A percentile compares a stretch with the other conserved stretches of the same genome.
phyloP scores from a whole-genome alignment of 2,888 invertebrate genomes.

The Trachelus iudaicus region DNA sequence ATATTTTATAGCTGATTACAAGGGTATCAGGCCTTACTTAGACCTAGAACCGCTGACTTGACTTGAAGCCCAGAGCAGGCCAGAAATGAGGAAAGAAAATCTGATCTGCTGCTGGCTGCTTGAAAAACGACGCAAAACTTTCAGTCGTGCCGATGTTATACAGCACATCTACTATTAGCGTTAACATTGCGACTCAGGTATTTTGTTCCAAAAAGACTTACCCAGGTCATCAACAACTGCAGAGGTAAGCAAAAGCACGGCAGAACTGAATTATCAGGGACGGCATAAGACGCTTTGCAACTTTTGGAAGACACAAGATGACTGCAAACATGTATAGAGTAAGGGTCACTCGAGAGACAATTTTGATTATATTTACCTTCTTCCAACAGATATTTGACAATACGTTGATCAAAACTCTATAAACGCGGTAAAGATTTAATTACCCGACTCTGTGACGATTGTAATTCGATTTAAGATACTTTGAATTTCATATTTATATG shows the following conservation, averaged over 20 bases:
- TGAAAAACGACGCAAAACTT: background rate
- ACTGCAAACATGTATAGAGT: background rate
- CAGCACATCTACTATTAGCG: background rate
- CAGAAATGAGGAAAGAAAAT: background rate
- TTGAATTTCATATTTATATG: background rate
- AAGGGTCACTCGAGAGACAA: background rate
- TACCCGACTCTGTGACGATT: background rate
- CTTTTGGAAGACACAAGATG: background rate
- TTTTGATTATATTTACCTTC: background rate
- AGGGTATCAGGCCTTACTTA: background rate
- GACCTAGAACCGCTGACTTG: background rate
- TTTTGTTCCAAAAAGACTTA: background rate
- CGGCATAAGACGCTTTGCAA: background rate
- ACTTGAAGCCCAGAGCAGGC: background rate
- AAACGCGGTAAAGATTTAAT: background rate
- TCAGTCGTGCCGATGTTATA: no score
- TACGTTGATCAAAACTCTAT: background rate
- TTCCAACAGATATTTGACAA: background rate
- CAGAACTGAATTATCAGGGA: background rate
- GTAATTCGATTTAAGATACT: background rate
- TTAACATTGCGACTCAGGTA: background rate
- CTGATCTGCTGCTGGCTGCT: background rate
- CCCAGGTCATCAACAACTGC: background rate
- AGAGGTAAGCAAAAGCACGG: background rate
- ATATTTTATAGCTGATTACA: background rate